phyloP scores from a whole-genome alignment of 2,888 invertebrate genomes.

The Andrena camellia region DNA sequence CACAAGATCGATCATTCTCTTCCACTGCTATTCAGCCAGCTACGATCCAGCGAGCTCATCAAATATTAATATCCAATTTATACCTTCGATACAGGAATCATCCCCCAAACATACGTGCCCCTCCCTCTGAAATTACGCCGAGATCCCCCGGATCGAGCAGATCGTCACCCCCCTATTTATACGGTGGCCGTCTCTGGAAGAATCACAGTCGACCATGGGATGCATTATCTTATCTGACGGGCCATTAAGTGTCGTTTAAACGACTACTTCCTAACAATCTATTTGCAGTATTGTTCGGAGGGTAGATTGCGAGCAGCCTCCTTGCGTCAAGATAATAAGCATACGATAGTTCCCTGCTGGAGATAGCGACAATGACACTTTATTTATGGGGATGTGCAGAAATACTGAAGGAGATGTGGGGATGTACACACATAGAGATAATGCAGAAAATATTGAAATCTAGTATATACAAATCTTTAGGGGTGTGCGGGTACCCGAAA shows the following conservation, averaged over 20 bases:
- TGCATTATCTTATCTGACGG: constrained; percentile 73
- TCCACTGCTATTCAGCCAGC: constrained; percentile 3
- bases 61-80: constrained; percentile 83
- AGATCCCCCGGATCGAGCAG: neutral
- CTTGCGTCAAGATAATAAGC: constrained; percentile 42
- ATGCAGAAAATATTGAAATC: neutral
- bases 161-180: constrained; percentile 29
- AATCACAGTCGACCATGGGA: constrained; percentile 55
- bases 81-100: constrained; percentile 76
- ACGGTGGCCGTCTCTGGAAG: constrained; percentile 22
- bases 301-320: constrained; percentile 13
- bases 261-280: constrained; percentile 54
- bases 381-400: constrained; percentile 16
- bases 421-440: too few species aligned
- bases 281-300: constrained; percentile 51
- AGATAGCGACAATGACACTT: constrained; percentile 18
- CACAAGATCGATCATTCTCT: constrained; percentile 44
- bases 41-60: constrained; percentile 70
- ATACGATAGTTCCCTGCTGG: constrained; percentile 8
- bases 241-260: constrained; percentile 60
- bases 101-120: constrained; percentile 61
- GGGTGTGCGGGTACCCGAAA: too few species aligned
- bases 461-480: too few species aligned
- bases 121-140: constrained; percentile 39
- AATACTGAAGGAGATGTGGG: too few species aligned